Conservation (phyloP, 1,140 invertebrate species). For the Drosophila ananassae region DNA sequence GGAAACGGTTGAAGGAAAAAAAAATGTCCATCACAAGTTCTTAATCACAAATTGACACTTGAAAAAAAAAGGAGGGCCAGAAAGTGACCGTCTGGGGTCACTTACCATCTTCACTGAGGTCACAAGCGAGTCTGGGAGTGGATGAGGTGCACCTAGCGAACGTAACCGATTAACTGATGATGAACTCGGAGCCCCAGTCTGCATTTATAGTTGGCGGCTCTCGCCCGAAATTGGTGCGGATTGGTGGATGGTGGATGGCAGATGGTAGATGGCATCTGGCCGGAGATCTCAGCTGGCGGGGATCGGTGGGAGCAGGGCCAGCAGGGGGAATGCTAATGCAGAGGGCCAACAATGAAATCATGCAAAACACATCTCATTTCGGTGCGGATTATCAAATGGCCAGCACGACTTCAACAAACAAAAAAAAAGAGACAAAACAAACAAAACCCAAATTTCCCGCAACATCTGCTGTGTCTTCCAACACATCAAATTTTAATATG, state of each 20-base stretch:
- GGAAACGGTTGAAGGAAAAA: neutral
- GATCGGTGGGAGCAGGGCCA: neutral
- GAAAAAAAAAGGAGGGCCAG: slow-evolving; percentile 7
- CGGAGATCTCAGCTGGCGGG: neutral
- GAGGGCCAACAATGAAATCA: slow-evolving; percentile 67
- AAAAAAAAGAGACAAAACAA: neutral
- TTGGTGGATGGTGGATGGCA: slow-evolving; percentile 4
- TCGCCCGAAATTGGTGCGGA: slow-evolving; percentile 38
- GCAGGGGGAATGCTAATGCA: slow-evolving; percentile 61
- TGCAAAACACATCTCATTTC: slow-evolving; percentile 69
- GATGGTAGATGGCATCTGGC: neutral
- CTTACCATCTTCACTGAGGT: slow-evolving; percentile 72
- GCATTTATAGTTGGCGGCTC: slow-evolving; percentile 64
- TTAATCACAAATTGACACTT: slow-evolving; percentile 14
- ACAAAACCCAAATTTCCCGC: neutral
- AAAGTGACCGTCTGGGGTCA: neutral
- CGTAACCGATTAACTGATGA: slow-evolving; percentile 69
- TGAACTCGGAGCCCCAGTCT: slow-evolving; percentile 21
- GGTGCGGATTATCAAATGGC: slow-evolving; percentile 62
- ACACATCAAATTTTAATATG: slow-evolving; percentile 21
- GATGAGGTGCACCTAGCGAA: slow-evolving; percentile 65
- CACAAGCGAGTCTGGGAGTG: slow-evolving; percentile 30
- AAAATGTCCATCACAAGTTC: neutral
- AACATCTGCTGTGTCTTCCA: neutral
- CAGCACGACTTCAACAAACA: slow-evolving; percentile 20